Percentiles rank a stretch among this genome's conserved stretches.
Evolutionary conservation across 2,888 invertebrate genomes (phyloP).

Genomic region (Conus canariensis): DNA sequence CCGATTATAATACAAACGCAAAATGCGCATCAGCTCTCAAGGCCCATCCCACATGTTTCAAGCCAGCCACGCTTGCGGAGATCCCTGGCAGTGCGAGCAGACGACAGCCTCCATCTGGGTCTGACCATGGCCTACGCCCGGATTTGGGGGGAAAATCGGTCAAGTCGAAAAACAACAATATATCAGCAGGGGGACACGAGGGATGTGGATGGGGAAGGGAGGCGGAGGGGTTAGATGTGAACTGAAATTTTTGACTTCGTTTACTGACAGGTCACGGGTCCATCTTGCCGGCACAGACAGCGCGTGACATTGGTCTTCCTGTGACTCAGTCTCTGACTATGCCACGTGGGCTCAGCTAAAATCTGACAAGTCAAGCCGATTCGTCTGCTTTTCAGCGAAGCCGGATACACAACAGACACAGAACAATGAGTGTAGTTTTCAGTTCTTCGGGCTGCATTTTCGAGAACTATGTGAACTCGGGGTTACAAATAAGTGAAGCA

Average conservation of each 20-base stretch:
- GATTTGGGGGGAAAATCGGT: background rate
- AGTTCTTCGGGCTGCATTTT: too few relatives aligned
- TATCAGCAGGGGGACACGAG: background rate
- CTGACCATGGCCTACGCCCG: background rate
- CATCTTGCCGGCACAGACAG: background rate
- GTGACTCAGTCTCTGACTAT: background rate
- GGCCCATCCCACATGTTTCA: constrained; percentile 13
- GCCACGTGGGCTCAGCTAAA: too few relatives aligned
- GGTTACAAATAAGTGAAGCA: too few relatives aligned
- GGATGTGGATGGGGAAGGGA: background rate
- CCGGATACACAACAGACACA: background rate
- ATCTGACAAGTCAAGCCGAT: too few relatives aligned
- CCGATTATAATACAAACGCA: background rate
- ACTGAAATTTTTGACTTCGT: background rate
- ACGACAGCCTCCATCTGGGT: background rate
- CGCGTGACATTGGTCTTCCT: background rate
- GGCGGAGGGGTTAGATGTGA: background rate
- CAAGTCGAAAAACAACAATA: background rate
- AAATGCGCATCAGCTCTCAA: constrained; percentile 6
- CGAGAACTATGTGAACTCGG: too few relatives aligned
- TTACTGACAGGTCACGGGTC: background rate
- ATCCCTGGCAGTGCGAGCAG: background rate
- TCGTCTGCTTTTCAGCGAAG: background rate
- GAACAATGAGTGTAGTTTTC: too few relatives aligned
- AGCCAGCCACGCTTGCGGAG: background rate